Evolutionary conservation across 2,888 invertebrate species (phyloP), one percentile per base, ranked within the genome.

Genomic region (Drosophila basisetae): DNA sequence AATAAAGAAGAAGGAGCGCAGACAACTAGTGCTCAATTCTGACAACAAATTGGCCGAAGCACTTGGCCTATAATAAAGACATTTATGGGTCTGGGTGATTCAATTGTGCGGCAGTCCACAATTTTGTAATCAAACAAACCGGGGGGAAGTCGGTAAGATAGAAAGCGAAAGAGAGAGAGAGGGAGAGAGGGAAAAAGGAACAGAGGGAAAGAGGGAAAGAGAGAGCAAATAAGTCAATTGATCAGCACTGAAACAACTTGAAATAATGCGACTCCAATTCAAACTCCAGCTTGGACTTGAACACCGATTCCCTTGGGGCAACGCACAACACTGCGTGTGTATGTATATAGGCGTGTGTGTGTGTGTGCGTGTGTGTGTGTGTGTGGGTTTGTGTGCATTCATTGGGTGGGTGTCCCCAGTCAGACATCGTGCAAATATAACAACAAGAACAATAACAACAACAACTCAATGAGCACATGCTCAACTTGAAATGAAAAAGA

Each of bases 381-480:
- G 37, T 62, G 60, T 65, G 41, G 22, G 71, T 65, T 58, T 62
- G 56, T 54, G 67, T 52, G 52, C 58, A 56, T 74, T 54, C 39
- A 43, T 73, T 71, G 68, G 65, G 78, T 79, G 80, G 79, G 81
- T 79, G 79, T 79, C 78, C 65, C 68, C 56, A 63, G 78, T 66
- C 80, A 59, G 59, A 65, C 81, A 60, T 74, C 82, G 81, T 78
- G 80, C 73, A 76, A 59, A 71, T 54, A 30, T 59, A 63, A 30
- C 47, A 52, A 28, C 63, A 64, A 50, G 58, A 71, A 53, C 50
- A 53, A 41, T 35, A 35, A 47, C 68, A 73, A 77, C 74, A 80
- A 88, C 84, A 90, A 82, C 83, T 87, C 88, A 84, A 89, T 82
- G 84, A 83, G 83, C 83, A 77, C 81, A 73, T 68, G 76, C 79